Conservation (phyloP, 2,113 vertebrate genomes). For the Salminus brasiliensis region DNA sequence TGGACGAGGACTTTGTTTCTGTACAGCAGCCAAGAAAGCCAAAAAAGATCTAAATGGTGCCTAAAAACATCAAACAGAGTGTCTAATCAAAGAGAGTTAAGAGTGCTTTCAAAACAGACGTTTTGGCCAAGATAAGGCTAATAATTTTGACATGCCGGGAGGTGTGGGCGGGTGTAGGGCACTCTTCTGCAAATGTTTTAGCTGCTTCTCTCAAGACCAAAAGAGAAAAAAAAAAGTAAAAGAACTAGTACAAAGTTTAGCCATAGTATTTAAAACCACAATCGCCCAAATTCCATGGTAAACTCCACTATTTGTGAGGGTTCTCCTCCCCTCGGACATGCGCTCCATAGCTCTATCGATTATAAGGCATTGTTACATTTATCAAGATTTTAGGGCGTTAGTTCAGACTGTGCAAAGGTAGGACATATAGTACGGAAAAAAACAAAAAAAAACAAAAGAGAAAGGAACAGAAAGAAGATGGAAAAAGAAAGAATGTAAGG, state of each 20-base stretch:
- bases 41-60: background rate
- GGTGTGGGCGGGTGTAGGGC: background rate
- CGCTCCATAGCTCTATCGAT: slow-evolving; percentile 81
- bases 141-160: background rate
- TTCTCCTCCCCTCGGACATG: slow-evolving; percentile 68
- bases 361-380: slow-evolving; percentile 87
- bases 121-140: slow-evolving; percentile 4
- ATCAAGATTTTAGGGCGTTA: slow-evolving; percentile 72
- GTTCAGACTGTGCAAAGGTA: slow-evolving; percentile 77
- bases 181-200: slow-evolving; percentile 9
- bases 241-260: slow-evolving; percentile 56
- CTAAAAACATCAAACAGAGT: background rate
- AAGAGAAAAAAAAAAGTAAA: slow-evolving; percentile 21
- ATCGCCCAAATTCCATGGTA: slow-evolving; percentile 62
- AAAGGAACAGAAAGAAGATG: slow-evolving; percentile 51
- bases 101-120: background rate
- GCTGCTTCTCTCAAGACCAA: slow-evolving; percentile 25
- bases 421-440: slow-evolving; percentile 68
- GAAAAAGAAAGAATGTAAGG: slow-evolving; percentile 45
- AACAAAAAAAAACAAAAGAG: slow-evolving; percentile 66
- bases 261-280: slow-evolving; percentile 72
- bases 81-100: background rate
- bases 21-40: slow-evolving; percentile 25
- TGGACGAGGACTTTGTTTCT: background rate
- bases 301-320: slow-evolving; percentile 69